A percentile compares a stretch with the other conserved stretches of the same genome.
Evolutionary conservation across 2,888 invertebrate genomes (phyloP).

Genomic region (Theretra japonica): DNA sequence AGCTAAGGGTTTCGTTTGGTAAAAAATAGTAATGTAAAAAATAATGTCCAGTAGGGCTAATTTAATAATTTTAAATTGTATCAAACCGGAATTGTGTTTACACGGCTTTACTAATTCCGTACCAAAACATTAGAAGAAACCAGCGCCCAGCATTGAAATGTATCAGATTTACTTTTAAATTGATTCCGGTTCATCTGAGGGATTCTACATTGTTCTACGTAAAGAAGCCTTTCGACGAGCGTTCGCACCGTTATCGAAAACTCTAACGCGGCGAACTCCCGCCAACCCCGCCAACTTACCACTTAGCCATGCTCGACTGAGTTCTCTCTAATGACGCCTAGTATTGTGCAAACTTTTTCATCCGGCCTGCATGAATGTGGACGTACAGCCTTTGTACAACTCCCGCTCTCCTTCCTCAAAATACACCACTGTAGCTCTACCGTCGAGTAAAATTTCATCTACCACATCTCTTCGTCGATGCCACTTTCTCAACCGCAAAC

Average conservation of each 20-base stretch:
- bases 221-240: neutral
- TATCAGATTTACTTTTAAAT: too few relatives aligned
- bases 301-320: constrained; percentile 34
- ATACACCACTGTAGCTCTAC: constrained; percentile 29
- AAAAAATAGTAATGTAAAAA: too few relatives aligned
- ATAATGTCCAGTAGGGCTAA: too few relatives aligned
- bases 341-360: constrained; percentile 43
- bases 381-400: constrained; percentile 52
- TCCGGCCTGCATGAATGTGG: constrained; percentile 38
- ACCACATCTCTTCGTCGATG: neutral
- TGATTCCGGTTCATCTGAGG: too few relatives aligned
- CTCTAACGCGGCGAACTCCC: constrained; percentile 32
- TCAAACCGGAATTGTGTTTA: too few relatives aligned
- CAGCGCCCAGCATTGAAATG: too few relatives aligned
- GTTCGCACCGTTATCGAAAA: constrained; percentile 6
- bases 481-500: neutral
- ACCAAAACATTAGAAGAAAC: too few relatives aligned
- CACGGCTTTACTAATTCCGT: too few relatives aligned
- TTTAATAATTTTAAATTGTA: too few relatives aligned
- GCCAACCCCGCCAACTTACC: constrained; percentile 36
- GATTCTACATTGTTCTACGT: neutral
- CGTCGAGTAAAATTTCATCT: neutral
- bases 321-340: constrained; percentile 40
- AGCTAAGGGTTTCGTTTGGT: neutral
- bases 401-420: constrained; percentile 48